Evolutionary conservation across 2,888 invertebrate species (phyloP), one percentile per base, ranked within the genome.

Genomic region (Trissolcus brochymenae): DNA sequence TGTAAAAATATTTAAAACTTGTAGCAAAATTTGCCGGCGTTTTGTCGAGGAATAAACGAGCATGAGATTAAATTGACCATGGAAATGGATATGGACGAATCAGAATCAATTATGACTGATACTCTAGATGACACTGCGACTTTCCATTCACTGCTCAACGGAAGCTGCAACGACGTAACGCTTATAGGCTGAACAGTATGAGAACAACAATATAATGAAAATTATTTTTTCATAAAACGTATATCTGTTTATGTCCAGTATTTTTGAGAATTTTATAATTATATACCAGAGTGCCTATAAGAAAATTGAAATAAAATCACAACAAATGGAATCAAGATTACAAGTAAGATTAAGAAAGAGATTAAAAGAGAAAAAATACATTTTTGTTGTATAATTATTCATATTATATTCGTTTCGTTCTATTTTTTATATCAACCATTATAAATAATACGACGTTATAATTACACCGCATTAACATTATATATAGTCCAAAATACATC

Each of bases 81-180:
- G 80, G 89, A 89, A 79, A 80, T 83, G 1, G 84, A 82, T 53
- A 80, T 84, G 0, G 89, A 89, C 56, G 89, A 89, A 64, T 87
- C 86, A 1, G 82, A 87, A 55, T 85, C 87, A 1, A 82, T 88
- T 55, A 81, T 88, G 46, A 85, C 85, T 2, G 88, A 88, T 41
- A 85, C 84, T 64, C 85, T 85, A 14, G 86, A 87, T 60, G 88
- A 88, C 46, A 85, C 89, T 1, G 86, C 87, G 50, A 83, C 85
- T 76, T 89, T 85, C 78, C 85, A 88, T 76, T 88, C 89, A 2
- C 81, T 89, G 1, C 85, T 84, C 66, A 87, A 86, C 59, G 87
- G 87, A 7, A 83, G 79, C 49, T 86, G 84, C 70, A 83, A 83
- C 55, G 71, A 85, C 16, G 84, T 84, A 16, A 84, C 85, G 6